A percentile compares a stretch with the other conserved stretches of the same genome.
Conservation (phyloP, 2,113 vertebrate genomes). For the Glaucomys volans region DNA sequence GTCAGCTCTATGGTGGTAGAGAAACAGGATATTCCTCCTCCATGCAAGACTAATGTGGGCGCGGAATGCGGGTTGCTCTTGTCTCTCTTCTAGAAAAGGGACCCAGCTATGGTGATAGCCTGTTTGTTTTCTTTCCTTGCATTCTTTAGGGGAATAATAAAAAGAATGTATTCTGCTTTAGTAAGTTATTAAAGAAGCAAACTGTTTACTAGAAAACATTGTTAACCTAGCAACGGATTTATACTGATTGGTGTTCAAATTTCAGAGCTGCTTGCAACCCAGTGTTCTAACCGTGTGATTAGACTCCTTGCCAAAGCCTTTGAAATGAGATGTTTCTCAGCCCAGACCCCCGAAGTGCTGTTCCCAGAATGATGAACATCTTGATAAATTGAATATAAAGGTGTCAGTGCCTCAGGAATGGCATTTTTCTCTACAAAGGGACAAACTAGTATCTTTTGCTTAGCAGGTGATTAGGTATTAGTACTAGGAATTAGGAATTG, state of each 20-base stretch:
- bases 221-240: background rate
- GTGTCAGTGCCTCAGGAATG: background rate
- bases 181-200: background rate
- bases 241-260: background rate
- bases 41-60: background rate
- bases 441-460: background rate
- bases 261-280: background rate
- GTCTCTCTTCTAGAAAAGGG: constrained; percentile 9
- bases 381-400: background rate
- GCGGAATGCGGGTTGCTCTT: background rate
- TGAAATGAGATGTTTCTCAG: background rate
- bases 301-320: background rate
- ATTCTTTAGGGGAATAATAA: background rate
- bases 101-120: background rate
- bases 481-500: too few relatives aligned
- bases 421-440: background rate
- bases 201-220: constrained; percentile 43
- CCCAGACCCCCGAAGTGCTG: background rate
- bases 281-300: background rate
- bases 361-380: background rate
- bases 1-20: background rate
- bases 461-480: background rate
- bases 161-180: background rate
- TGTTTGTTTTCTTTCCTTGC: background rate
- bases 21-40: background rate